These are phyloP conservation scores for Apoderus coryli DNA, from an alignment of 2,888 invertebrate genomes.

Conservation along the genomic window DNA sequence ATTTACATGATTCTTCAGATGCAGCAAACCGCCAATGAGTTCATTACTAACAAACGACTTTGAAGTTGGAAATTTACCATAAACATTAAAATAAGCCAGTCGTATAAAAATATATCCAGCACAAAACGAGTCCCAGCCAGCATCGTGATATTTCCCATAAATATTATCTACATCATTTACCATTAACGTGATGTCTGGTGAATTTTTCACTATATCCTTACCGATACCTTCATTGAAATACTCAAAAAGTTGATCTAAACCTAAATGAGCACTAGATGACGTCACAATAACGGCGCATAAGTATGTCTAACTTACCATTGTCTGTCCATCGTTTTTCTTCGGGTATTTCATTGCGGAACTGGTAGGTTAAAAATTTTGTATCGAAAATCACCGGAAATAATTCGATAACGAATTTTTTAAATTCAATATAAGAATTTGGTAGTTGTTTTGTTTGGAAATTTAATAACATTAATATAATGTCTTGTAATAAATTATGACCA, in stretches of 20 bases:
- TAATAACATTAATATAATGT: conserved; percentile 53
- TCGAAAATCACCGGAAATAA: conserved; percentile 58
- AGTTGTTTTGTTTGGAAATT: conserved; percentile 57
- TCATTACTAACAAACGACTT: conserved; percentile 38
- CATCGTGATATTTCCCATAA: conserved; percentile 45
- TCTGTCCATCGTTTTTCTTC: conserved; percentile 30
- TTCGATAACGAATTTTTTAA: conserved; percentile 45
- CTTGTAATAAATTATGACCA: conserved; percentile 61
- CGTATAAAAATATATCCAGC: conserved; percentile 58
- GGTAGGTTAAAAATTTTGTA: conserved; percentile 54
- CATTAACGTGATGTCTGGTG: conserved; percentile 30
- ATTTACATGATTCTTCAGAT: conserved; percentile 43
- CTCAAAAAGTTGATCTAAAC: conserved; percentile 42
- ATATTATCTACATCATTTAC: conserved; percentile 18
- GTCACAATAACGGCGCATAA: background rate
- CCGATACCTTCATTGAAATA: conserved; percentile 41
- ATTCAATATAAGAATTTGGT: conserved; percentile 46
- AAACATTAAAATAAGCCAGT: conserved; percentile 45
- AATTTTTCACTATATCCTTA: conserved; percentile 26
- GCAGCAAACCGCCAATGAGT: conserved; percentile 35
- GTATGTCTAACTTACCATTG: conserved; percentile 22
- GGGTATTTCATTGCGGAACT: conserved; percentile 30
- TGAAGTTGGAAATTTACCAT: conserved; percentile 34
- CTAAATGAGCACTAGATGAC: conserved; percentile 8
- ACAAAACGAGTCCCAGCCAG: conserved; percentile 73